Conservation (phyloP, 1,140 invertebrate species). For the Leptopilina boulardi region DNA sequence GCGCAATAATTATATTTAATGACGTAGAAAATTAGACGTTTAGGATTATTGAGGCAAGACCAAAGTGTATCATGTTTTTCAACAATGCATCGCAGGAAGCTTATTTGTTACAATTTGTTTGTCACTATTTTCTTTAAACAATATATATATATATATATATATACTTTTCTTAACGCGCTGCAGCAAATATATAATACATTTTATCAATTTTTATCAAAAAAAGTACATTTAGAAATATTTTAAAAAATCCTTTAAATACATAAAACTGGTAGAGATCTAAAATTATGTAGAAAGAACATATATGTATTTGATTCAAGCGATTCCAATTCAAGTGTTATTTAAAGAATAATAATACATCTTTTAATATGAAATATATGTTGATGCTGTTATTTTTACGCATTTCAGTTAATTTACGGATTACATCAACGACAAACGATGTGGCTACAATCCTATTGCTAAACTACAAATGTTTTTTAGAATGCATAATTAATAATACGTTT, state of each 20-base stretch:
- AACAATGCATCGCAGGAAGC: background rate
- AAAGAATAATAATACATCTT: background rate
- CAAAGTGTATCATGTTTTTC: slow-evolving; percentile 23
- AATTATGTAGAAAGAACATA: no score
- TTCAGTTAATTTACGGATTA: background rate
- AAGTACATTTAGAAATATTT: no score
- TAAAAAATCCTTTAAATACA: no score
- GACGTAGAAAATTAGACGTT: slow-evolving; percentile 29
- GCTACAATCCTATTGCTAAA: background rate
- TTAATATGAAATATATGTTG: background rate
- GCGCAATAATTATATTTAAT: slow-evolving; percentile 31
- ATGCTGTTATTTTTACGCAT: background rate
- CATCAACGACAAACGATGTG: background rate
- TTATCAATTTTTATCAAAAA: no score
- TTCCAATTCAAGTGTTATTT: background rate
- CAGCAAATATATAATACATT: no score
- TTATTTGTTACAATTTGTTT: background rate
- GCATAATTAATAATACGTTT: background rate
- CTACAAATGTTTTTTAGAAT: background rate
- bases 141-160: no score
- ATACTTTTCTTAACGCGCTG: no score
- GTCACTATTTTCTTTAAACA: background rate
- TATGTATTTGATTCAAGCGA: no score
- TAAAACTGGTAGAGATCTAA: no score
- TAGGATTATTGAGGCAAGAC: slow-evolving; percentile 31